Evolutionary conservation across 2,888 invertebrate species (phyloP), one percentile per base, ranked within the genome.

Genomic region (Gibbula magus): DNA sequence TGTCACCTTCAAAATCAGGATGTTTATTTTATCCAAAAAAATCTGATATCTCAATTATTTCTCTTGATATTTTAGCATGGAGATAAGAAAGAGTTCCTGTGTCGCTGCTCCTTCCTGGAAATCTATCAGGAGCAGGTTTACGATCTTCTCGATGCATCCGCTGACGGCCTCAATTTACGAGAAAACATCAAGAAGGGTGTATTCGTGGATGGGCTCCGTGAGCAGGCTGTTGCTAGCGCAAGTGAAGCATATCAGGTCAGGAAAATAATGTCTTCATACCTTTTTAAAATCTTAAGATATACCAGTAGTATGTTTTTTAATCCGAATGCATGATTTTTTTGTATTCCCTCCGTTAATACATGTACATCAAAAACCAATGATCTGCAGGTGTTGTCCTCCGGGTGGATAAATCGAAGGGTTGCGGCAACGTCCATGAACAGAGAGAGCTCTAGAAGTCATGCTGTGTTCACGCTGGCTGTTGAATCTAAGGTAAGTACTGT

Each of bases 341-440:
- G 7, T 35, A 35, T 35, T 35, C 35, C 35, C 35, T 35, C 35
- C 35, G 3, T 5, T 35, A 35, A 5, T n/a, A n/a, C n/a, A n/a
- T n/a, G n/a, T n/a, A n/a, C n/a, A n/a, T n/a, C 13, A 13, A 10
- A 45, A 45, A 45, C 13, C 13, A 10, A 51, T 35, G 8, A 52
- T 32, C 76, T 81, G 8, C 77, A 92, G 92, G 91, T 91, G 5
- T 82, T 93, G 16, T 86, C 85, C 51, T 83, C 84, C 20, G 93
- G 93, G 20, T 93, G 92, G 92, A 80, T 88, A 45, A 92, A 93
- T 78, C 85, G 93, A 61, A 86, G 89, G 18, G 92, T 92, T 0
- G 93, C 92, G 1, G 90, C 91, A 0, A 93, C 93, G 4, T 90
- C 92, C 18, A 93, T 93, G 93, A 93, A 93, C 86, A 85, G 91